These are phyloP conservation scores for Drymonia ruficornis DNA, from an alignment of 2,888 invertebrate genomes.

Conservation along the genomic window DNA sequence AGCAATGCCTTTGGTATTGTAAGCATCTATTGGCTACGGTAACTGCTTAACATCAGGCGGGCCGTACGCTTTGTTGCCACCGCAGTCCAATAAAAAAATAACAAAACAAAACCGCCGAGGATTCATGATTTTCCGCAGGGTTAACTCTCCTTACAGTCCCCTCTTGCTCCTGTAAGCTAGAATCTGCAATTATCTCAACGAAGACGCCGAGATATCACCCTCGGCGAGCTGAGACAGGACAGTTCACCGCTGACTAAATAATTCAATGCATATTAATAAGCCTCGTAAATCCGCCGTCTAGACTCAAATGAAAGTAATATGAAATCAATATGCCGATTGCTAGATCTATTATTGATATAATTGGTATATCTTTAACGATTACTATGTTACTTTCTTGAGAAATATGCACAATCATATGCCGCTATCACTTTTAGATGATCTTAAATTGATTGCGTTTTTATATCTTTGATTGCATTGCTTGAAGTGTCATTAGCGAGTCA, in stretches of 20 bases:
- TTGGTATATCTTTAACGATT: not conserved
- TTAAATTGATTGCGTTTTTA: not conserved
- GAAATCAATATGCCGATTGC: not conserved
- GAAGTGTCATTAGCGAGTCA: not conserved
- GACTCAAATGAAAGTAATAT: not conserved
- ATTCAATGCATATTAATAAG: not conserved
- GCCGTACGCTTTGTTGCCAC: too few species aligned
- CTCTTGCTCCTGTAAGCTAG: too few species aligned
- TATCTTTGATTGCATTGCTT: not conserved
- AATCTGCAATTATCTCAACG: too few species aligned
- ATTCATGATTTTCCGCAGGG: too few species aligned
- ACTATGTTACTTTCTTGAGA: not conserved
- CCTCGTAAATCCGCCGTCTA: not conserved
- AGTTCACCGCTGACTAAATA: not conserved
- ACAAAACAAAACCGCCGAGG: too few species aligned
- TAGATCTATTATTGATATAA: not conserved
- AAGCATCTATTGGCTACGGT: too few species aligned
- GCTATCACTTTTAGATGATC: not conserved
- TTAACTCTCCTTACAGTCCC: too few species aligned
- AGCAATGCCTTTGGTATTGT: too few species aligned
- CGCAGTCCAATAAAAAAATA: too few species aligned
- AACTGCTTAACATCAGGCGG: too few species aligned
- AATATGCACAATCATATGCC: not conserved
- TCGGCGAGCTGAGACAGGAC: too few species aligned
- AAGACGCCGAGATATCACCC: too few species aligned